These are phyloP conservation scores for Balaenoptera acutorostrata DNA, from an alignment of 2,113 vertebrate genomes.

Conservation along the genomic window DNA sequence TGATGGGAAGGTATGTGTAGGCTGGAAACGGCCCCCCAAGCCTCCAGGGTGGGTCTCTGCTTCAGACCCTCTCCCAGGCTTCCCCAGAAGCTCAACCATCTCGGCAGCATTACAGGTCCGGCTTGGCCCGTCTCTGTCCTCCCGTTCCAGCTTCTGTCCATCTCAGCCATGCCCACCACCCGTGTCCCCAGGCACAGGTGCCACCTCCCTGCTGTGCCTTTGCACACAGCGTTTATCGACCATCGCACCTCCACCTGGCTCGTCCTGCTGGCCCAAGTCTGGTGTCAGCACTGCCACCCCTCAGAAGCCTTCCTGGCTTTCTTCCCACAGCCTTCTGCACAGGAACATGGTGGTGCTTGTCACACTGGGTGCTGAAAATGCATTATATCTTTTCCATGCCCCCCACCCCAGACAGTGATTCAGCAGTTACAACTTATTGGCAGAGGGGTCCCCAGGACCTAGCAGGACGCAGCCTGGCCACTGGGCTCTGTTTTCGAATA, in stretches of 20 bases:
- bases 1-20: rapidly evolving
- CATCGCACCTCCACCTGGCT: rapidly evolving
- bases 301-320: not conserved
- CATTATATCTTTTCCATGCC: not conserved
- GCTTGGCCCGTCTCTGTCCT: rapidly evolving
- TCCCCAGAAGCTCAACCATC: rapidly evolving
- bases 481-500: not conserved
- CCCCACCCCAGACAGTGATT: rapidly evolving
- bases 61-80: too few relatives aligned
- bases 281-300: rapidly evolving
- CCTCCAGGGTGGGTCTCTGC: not conserved
- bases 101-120: rapidly evolving
- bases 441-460: not conserved
- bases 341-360: rapidly evolving
- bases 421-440: not conserved
- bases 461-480: not conserved
- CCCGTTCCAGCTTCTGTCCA: not conserved
- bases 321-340: too few relatives aligned
- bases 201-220: not conserved
- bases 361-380: rapidly evolving
- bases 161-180: rapidly evolving
- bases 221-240: not conserved
- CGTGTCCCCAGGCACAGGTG: rapidly evolving
- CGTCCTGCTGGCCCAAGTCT: not conserved
- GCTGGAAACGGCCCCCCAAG: too few relatives aligned